These are phyloP conservation scores for Epizoanthus illoricatus DNA, from an alignment of 92 coral and sea anemone species.

Conservation along the genomic window DNA sequence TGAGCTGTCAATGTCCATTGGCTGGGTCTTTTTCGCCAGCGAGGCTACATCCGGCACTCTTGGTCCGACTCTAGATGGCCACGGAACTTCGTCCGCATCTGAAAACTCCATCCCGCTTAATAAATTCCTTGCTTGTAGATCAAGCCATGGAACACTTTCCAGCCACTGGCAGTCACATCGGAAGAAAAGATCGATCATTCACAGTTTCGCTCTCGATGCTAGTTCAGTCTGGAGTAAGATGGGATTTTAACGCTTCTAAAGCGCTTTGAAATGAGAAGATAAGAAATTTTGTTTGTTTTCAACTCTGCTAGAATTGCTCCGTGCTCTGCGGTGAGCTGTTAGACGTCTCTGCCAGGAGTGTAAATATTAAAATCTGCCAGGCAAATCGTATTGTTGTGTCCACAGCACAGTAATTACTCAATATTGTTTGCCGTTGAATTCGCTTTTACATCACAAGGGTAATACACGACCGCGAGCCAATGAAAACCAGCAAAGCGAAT, in stretches of 20 bases:
- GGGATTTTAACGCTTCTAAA: background rate
- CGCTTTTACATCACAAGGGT: conserved; percentile 3
- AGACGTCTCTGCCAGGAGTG: background rate
- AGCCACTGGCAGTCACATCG: background rate
- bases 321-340: background rate
- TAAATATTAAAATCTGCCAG: conserved; percentile 19
- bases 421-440: conserved; percentile 29
- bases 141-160: background rate
- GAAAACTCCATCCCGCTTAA: background rate
- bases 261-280: background rate
- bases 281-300: conserved; percentile 8
- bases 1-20: conserved; percentile 3
- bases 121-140: background rate
- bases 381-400: conserved; percentile 12
- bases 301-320: background rate
- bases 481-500: background rate
- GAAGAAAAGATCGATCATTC: background rate
- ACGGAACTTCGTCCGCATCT: conserved; percentile 1
- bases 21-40: background rate
- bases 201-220: background rate
- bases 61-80: conserved; percentile 34
- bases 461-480: conserved; percentile 12
- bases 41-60: conserved; percentile 10
- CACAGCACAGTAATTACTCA: conserved; percentile 21
- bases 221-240: background rate